A percentile compares a stretch with the other conserved stretches of the same genome.
These are phyloP conservation scores for Campoletis sonorensis DNA, from an alignment of 1,140 invertebrate genomes.

Conservation along the genomic window DNA sequence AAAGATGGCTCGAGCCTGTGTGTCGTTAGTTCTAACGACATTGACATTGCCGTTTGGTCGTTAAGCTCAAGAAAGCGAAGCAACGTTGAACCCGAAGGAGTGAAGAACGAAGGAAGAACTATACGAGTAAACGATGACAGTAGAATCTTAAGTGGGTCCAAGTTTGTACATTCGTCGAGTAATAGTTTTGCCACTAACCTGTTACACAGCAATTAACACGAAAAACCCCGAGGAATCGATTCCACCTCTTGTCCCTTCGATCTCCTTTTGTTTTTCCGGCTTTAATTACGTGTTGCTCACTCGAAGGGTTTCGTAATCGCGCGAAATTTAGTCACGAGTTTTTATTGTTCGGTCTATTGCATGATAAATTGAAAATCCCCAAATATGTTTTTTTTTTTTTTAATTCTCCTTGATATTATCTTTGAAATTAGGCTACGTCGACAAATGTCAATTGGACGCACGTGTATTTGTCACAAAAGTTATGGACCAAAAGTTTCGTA, in stretches of 20 bases:
- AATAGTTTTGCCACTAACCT: slow-evolving; percentile 21
- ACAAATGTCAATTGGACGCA: neutral
- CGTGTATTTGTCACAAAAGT: neutral
- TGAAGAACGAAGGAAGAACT: neutral
- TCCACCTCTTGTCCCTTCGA: neutral
- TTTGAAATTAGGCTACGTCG: neutral
- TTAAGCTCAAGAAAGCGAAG: neutral
- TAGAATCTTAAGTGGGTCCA: neutral
- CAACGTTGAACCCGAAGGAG: neutral
- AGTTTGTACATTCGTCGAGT: neutral
- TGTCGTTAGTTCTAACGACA: neutral
- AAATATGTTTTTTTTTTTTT: neutral
- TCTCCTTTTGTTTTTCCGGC: neutral
- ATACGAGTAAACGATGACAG: neutral
- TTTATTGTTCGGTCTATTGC: neutral
- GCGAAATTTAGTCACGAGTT: neutral
- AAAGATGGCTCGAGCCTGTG: neutral
- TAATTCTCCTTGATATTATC: neutral
- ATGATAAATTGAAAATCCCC: neutral
- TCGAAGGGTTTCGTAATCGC: neutral
- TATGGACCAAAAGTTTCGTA: no score
- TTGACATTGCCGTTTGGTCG: slow-evolving; percentile 25
- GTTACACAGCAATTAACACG: neutral
- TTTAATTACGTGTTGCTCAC: neutral
- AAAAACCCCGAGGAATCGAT: neutral